Conservation (phyloP, 92 coral and sea anemone genomes). For the Porites lobata region DNA sequence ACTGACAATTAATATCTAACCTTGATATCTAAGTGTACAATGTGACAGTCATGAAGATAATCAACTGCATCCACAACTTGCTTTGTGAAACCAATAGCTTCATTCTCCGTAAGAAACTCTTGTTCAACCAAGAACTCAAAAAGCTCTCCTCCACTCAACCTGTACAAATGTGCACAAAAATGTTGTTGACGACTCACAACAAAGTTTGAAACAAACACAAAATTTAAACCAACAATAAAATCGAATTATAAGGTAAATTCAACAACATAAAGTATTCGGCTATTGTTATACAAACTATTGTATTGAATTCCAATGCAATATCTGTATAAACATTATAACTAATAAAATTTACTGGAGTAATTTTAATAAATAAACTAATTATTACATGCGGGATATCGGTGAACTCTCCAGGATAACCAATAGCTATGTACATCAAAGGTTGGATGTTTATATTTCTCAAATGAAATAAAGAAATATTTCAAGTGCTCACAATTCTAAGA, state of each 20-base stretch:
- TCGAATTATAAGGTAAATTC: too few relatives aligned
- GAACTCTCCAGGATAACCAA: too few relatives aligned
- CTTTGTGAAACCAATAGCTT: slow-evolving; percentile 84
- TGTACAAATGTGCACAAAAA: slow-evolving; percentile 7
- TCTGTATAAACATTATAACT: neutral
- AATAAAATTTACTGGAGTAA: too few relatives aligned
- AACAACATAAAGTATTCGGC: too few relatives aligned
- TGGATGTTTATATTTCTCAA: too few relatives aligned
- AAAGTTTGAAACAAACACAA: too few relatives aligned
- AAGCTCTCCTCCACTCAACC: slow-evolving; percentile 96
- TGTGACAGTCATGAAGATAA: slow-evolving; percentile 79
- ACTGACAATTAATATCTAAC: slow-evolving; percentile 42
- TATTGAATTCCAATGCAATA: neutral
- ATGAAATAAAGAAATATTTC: neutral
- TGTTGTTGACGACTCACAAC: neutral
- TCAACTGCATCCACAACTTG: slow-evolving; percentile 88
- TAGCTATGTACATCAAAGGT: neutral
- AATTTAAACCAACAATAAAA: too few relatives aligned
- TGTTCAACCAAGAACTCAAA: slow-evolving; percentile 92
- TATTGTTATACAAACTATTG: too few relatives aligned
- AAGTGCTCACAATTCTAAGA: slow-evolving; percentile 92
- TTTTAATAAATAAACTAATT: too few relatives aligned
- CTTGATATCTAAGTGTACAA: slow-evolving; percentile 96
- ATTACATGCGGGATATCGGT: too few relatives aligned
- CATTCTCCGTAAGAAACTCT: slow-evolving; percentile 90